These are phyloP conservation scores for Epizoanthus stellaris DNA, from an alignment of 92 coral and sea anemone species.

Conservation along the genomic window DNA sequence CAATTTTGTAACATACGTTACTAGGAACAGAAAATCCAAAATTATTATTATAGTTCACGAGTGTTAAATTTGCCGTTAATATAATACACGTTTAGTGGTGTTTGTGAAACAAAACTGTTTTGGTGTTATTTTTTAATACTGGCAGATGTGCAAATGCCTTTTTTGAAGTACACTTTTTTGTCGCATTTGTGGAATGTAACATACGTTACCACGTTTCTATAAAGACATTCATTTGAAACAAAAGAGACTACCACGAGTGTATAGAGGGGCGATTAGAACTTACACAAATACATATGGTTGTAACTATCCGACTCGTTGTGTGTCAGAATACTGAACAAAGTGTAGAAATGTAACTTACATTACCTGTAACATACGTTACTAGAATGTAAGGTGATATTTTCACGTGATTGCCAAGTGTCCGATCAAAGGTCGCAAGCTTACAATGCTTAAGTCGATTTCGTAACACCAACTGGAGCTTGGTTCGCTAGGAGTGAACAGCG, in stretches of 20 bases:
- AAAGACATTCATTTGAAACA: neutral
- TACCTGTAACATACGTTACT: neutral
- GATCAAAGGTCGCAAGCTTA: too few species aligned
- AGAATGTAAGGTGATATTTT: neutral
- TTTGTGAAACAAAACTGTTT: slow-evolving; percentile 10
- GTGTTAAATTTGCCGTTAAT: neutral
- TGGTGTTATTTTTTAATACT: neutral
- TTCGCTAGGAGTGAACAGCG: too few species aligned
- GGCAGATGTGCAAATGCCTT: slow-evolving; percentile 1
- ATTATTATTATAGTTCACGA: neutral
- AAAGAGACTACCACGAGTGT: neutral
- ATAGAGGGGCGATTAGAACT: slow-evolving; percentile 1
- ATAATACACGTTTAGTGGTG: neutral
- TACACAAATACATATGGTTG: neutral
- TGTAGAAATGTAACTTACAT: neutral
- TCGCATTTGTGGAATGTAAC: neutral
- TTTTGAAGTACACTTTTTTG: neutral
- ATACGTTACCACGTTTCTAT: neutral
- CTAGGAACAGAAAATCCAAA: neutral
- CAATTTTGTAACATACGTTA: slow-evolving; percentile 21
- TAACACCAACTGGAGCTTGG: too few species aligned
- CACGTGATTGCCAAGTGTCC: too few species aligned
- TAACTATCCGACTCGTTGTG: neutral
- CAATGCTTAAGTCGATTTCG: too few species aligned
- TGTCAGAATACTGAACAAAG: neutral